phyloP scores from a whole-genome alignment of 2,888 invertebrate species.

The Caenorhabditis auriculariae region DNA sequence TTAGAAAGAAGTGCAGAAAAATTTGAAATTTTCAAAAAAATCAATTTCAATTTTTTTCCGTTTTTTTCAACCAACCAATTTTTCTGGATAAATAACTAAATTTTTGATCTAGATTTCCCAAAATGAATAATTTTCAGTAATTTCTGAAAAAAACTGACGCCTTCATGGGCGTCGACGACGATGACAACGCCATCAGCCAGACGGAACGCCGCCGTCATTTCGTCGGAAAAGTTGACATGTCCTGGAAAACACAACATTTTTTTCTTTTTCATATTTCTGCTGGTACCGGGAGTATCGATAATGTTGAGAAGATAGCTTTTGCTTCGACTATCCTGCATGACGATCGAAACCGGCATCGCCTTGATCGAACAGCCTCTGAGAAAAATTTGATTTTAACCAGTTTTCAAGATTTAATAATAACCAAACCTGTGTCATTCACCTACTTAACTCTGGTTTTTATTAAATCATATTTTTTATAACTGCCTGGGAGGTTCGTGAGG shows the following conservation, averaged over 20 bases:
- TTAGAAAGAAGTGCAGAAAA: too few relatives aligned
- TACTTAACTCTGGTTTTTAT: too few relatives aligned
- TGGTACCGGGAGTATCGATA: slow-evolving; percentile 82
- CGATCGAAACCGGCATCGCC: slow-evolving; percentile 87
- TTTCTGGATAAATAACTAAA: too few relatives aligned
- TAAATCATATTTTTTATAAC: too few relatives aligned
- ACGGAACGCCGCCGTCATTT: slow-evolving; percentile 93
- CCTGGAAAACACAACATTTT: slow-evolving; percentile 68
- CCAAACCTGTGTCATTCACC: background rate
- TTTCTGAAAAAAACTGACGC: slow-evolving; percentile 68
- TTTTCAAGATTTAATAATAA: background rate
- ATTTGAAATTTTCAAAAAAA: too few relatives aligned
- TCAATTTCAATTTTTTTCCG: too few relatives aligned
- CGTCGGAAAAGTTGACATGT: slow-evolving; percentile 98
- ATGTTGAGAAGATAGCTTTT: slow-evolving; percentile 96
- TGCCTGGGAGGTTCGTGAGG: too few relatives aligned
- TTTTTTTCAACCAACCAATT: too few relatives aligned
- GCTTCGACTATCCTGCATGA: slow-evolving; percentile 87
- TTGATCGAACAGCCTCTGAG: slow-evolving; percentile 86
- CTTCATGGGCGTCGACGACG: slow-evolving; percentile 97
- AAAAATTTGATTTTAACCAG: too few relatives aligned
- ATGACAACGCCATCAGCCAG: slow-evolving; percentile 85
- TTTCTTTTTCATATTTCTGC: slow-evolving; percentile 3
- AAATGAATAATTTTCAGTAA: background rate
- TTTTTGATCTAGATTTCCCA: too few relatives aligned